These are phyloP conservation scores for Reticulitermes lucifugus DNA, from an alignment of 2,888 invertebrate species.

Conservation along the genomic window DNA sequence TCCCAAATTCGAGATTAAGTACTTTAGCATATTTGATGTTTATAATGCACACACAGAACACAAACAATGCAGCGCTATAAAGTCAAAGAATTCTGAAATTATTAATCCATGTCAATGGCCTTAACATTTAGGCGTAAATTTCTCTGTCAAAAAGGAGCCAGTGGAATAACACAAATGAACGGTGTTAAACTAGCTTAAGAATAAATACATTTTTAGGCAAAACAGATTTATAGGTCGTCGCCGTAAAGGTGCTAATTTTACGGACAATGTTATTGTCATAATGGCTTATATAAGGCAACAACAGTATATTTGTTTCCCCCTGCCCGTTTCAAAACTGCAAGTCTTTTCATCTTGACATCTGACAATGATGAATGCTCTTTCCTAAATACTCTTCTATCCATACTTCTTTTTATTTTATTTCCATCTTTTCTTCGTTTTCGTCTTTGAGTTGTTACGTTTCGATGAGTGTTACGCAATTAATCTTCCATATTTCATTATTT, in stretches of 20 bases:
- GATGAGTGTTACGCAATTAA: conserved; percentile 41
- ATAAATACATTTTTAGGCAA: neutral
- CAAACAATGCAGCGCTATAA: too few relatives aligned
- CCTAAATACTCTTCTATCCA: conserved; percentile 22
- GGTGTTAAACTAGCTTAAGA: neutral
- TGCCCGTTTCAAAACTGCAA: neutral
- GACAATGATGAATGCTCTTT: conserved; percentile 42
- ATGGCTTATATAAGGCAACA: neutral
- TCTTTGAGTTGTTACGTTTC: conserved; percentile 24
- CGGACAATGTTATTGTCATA: neutral
- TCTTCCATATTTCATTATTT: conserved; percentile 46
- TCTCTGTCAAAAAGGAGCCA: neutral
- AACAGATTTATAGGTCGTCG: neutral
- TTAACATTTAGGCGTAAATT: neutral
- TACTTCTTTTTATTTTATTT: conserved; percentile 31
- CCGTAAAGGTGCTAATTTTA: neutral
- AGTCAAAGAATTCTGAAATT: too few relatives aligned
- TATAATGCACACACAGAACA: too few relatives aligned
- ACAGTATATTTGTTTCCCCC: neutral
- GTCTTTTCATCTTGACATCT: conserved; percentile 33
- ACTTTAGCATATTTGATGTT: too few relatives aligned
- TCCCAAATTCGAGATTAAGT: too few relatives aligned
- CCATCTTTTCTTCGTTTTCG: conserved; percentile 18
- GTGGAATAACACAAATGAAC: neutral
- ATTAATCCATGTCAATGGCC: too few relatives aligned